Percentiles rank a stretch among this genome's conserved stretches.
Conservation (phyloP, 2,113 vertebrate genomes). For the Proteles cristata region DNA sequence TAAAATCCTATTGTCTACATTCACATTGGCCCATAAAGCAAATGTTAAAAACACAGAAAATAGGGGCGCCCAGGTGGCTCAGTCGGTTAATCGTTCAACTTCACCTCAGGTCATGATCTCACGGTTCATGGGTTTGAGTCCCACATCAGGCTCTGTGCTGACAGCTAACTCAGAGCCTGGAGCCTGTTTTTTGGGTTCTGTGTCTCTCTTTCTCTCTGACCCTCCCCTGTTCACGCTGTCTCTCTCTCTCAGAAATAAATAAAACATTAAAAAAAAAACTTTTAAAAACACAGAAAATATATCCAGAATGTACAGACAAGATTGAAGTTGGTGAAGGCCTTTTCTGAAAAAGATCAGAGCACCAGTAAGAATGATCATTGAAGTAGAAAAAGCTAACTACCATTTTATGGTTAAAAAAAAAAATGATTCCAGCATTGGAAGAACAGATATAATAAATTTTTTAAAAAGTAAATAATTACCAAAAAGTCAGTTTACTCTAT, state of each 20-base stretch:
- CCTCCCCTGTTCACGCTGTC: too few species aligned
- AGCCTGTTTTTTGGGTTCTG: too few species aligned
- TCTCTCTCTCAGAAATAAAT: too few species aligned
- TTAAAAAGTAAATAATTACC: background rate
- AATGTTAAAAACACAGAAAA: background rate
- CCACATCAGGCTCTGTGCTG: too few species aligned
- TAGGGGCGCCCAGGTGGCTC: too few species aligned
- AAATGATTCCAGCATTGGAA: background rate
- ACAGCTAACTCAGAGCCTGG: too few species aligned
- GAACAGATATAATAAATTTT: background rate
- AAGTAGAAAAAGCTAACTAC: background rate
- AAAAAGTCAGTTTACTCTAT: background rate
- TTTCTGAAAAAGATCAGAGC: background rate
- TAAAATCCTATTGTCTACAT: background rate
- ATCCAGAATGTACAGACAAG: background rate
- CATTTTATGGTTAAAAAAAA: background rate
- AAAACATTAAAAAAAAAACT: too few species aligned
- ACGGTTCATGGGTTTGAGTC: too few species aligned
- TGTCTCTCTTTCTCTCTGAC: too few species aligned
- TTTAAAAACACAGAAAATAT: background rate
- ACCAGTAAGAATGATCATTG: background rate
- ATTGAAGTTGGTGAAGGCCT: background rate
- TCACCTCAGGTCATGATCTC: too few species aligned
- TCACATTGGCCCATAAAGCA: background rate
- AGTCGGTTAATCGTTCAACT: too few species aligned